Conservation (phyloP, 2,888 invertebrate genomes). For the Cenopis cana region DNA sequence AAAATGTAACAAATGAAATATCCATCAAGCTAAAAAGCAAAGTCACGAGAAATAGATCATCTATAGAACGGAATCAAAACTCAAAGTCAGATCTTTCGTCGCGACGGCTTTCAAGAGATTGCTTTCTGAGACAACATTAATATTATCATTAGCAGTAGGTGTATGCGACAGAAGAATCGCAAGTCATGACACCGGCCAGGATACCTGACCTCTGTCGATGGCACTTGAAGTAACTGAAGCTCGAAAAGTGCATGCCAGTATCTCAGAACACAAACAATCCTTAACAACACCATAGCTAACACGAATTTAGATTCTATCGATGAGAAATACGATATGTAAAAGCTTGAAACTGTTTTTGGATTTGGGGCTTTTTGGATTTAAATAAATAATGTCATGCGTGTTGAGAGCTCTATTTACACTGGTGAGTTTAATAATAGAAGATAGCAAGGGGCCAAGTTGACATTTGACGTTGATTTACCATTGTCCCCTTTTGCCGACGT, state of each 20-base stretch:
- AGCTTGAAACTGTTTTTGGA: neutral
- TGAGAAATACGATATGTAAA: neutral
- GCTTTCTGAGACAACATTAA: slow-evolving; percentile 79
- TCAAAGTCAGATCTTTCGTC: slow-evolving; percentile 56
- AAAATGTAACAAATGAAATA: slow-evolving; percentile 37
- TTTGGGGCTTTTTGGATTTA: slow-evolving; percentile 23
- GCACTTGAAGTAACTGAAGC: slow-evolving; percentile 29
- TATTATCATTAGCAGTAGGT: slow-evolving; percentile 82
- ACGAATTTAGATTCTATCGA: neutral
- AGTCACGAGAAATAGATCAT: slow-evolving; percentile 44
- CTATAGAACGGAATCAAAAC: slow-evolving; percentile 58
- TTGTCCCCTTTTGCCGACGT: slow-evolving; percentile 77
- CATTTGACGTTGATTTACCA: slow-evolving; percentile 84
- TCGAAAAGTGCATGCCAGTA: neutral
- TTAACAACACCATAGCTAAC: neutral
- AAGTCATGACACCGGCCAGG: slow-evolving; percentile 70
- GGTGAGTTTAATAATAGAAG: slow-evolving; percentile 63
- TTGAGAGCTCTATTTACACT: slow-evolving; percentile 57
- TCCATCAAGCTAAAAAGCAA: slow-evolving; percentile 40
- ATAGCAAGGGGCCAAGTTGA: slow-evolving; percentile 74
- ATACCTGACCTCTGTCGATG: slow-evolving; percentile 57
- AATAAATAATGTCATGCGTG: slow-evolving; percentile 58
- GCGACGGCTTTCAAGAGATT: slow-evolving; percentile 63
- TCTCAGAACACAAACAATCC: neutral
- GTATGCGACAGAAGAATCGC: slow-evolving; percentile 78